Evolutionary conservation across 2,888 invertebrate species (phyloP).

Genomic region (Drosophila vallismaia): DNA sequence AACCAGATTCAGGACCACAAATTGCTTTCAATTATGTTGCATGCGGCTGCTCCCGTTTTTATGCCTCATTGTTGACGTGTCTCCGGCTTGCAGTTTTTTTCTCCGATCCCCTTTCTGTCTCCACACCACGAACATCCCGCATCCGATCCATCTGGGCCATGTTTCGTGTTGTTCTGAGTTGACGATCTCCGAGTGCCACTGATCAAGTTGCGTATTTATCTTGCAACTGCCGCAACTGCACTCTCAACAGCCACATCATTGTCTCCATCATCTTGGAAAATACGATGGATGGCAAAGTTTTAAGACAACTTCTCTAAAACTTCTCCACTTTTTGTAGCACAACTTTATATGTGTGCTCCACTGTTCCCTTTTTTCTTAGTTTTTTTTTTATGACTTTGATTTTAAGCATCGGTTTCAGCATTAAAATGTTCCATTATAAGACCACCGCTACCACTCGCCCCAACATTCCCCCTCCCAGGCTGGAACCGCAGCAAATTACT

Average conservation of each 20-base stretch:
- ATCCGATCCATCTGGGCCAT: constrained; percentile 31
- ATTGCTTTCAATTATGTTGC: constrained; percentile 78
- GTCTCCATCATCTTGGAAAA: constrained; percentile 9
- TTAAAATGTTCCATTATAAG: constrained; percentile 75
- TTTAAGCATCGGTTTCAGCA: constrained; percentile 75
- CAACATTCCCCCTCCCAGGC: constrained; percentile 13
- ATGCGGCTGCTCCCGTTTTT: constrained; percentile 74
- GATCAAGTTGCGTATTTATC: constrained; percentile 68
- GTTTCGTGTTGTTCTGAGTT: constrained; percentile 64
- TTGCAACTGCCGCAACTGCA: constrained; percentile 60
- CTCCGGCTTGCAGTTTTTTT: constrained; percentile 64
- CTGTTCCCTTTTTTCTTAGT: constrained; percentile 5
- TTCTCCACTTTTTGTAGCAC: background rate
- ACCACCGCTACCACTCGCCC: constrained; percentile 29
- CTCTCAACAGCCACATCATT: constrained; percentile 57
- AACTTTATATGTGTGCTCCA: constrained; percentile 3
- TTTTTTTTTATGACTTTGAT: constrained; percentile 59
- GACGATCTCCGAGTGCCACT: constrained; percentile 65
- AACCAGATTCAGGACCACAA: constrained; percentile 65
- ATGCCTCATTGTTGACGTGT: constrained; percentile 71
- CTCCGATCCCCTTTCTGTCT: background rate
- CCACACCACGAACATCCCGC: background rate
- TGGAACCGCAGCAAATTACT: constrained; percentile 68
- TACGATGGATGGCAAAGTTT: constrained; percentile 34
- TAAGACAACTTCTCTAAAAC: background rate